phyloP scores from a whole-genome alignment of 2,113 vertebrate species.

The Tamias sibiricus region DNA sequence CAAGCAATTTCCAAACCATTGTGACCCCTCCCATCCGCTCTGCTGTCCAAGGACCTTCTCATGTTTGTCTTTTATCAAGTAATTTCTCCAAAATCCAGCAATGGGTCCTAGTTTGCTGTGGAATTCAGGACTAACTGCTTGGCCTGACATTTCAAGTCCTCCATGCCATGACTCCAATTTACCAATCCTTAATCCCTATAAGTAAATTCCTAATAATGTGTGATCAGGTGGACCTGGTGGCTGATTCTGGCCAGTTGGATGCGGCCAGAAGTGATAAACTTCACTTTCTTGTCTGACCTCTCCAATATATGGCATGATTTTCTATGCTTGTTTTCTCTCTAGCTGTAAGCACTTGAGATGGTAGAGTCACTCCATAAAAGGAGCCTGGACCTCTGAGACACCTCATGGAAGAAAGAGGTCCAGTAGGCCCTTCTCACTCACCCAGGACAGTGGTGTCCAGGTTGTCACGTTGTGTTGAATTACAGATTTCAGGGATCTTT shows the following conservation, averaged over 20 bases:
- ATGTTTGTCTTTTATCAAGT: not conserved
- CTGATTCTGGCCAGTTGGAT: not conserved
- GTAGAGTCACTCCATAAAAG: not conserved
- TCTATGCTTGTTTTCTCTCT: not conserved
- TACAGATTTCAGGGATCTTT: not conserved
- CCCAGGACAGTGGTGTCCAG: fast-evolving
- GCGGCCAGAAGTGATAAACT: not conserved
- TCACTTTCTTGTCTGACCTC: not conserved
- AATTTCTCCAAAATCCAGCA: not conserved
- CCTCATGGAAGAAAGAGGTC: not conserved
- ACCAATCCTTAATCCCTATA: not conserved
- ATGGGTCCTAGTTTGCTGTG: not conserved
- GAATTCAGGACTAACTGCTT: not conserved
- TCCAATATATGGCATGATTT: not conserved
- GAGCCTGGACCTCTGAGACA: not conserved
- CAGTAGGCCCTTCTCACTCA: not conserved
- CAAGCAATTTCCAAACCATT: not conserved
- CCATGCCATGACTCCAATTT: not conserved
- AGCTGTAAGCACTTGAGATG: not conserved
- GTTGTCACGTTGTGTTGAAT: not conserved
- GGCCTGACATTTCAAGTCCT: not conserved
- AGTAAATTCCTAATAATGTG: not conserved
- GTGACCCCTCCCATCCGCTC: not conserved
- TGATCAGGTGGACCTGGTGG: not conserved
- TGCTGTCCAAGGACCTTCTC: not conserved